Evolutionary conservation across 2,888 invertebrate genomes (phyloP), one percentile per base, ranked within the genome.

Genomic region (Lottia scabra): DNA sequence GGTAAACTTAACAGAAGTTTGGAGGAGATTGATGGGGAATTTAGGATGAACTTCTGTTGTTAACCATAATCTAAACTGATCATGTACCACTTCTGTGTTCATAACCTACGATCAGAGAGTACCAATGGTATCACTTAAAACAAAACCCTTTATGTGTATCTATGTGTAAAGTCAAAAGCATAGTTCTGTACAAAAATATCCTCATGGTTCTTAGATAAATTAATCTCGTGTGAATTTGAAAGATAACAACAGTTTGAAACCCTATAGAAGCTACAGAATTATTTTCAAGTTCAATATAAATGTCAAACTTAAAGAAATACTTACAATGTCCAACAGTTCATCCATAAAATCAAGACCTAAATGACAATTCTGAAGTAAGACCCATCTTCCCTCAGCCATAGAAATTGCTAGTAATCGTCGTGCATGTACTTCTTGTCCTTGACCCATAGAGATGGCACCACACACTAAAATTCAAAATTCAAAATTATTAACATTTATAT

Each of bases 1-100:
- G 0, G 98, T 98, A 87, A 97, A 98, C 90, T 98, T 98, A 74
- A 98, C 96, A 6, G 96, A 96, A 93, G 96, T 95, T 93, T 98
- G 94, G 16, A 93, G 89, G 38, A 93, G 88, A 71, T 93, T 96
- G 84, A 98, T 98, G 0, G 98, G 98, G 90, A 98, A 98, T 81
- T 96, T 95, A 15, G 94, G 92, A 88, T 98, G 97, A 0, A 95
- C 95, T 92, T 98, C 97, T 0, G 97, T 97, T 0, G 98, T 98
- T 79, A 98, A 92, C 98, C 98, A 98, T 65, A 97, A 92, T 68
- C 97, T 92, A 89, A 97, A 98, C 0, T 93, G 92, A 8, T 95
- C 94, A 85, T 96, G 93, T 19, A 97, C 93, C 68, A 92, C 92
- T 83, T 96, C 95, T 0, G 95, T 83, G 8, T 75, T 79, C 23